Percentiles rank a stretch among this genome's conserved stretches.
Conservation (phyloP, 2,888 invertebrate genomes). For the Campaea margaritaria region DNA sequence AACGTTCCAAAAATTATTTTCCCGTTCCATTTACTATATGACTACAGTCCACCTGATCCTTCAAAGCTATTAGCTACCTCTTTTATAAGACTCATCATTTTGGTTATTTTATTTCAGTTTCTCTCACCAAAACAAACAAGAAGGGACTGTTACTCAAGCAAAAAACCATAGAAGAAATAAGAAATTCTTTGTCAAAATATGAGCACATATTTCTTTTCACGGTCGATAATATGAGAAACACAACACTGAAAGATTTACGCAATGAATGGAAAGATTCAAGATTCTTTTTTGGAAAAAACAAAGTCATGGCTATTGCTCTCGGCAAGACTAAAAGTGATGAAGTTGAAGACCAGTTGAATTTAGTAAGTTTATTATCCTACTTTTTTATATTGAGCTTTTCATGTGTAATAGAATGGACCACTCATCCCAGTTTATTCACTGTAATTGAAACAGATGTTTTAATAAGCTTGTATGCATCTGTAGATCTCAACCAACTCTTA, state of each 20-base stretch:
- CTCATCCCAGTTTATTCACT: no score
- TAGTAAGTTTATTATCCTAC: slow-evolving; percentile 57
- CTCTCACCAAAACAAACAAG: slow-evolving; percentile 96
- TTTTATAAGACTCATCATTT: no score
- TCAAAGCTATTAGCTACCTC: no score
- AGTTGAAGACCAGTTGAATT: slow-evolving; percentile 91
- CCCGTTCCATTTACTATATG: no score
- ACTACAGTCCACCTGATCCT: no score
- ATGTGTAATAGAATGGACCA: no score
- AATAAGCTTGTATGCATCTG: no score
- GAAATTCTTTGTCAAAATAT: slow-evolving; percentile 92
- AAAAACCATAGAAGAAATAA: slow-evolving; percentile 94
- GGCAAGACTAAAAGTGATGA: slow-evolving; percentile 94
- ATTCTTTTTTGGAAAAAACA: slow-evolving; percentile 99
- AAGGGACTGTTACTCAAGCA: slow-evolving; percentile 96
- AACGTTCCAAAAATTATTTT: no score
- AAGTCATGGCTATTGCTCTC: slow-evolving; percentile 96
- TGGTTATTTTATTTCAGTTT: slow-evolving; percentile 87
- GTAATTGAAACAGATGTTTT: background rate
- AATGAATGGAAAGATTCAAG: slow-evolving; percentile 95
- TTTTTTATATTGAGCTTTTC: no score
- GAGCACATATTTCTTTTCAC: slow-evolving; percentile 95
- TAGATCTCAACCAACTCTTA: no score
- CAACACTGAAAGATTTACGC: slow-evolving; percentile 93
- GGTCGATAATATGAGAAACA: slow-evolving; percentile 96